Base-by-base conservation (phyloP, 2,888 invertebrate genomes). In the Amphipoea lucens region DNA sequence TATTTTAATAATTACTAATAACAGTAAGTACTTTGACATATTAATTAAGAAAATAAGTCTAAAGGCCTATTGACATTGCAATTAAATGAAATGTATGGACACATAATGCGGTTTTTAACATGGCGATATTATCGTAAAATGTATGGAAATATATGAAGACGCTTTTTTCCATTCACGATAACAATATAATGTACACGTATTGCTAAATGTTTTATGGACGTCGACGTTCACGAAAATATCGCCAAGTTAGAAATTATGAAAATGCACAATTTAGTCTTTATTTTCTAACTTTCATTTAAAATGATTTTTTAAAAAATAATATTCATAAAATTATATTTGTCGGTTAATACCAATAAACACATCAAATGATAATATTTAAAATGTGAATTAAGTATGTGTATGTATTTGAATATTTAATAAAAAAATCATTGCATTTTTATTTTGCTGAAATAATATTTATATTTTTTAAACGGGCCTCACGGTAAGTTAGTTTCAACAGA, bases 1-100 rank as follows among this genome's bases (percentile, higher is more conserved):
- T 74, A 87, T 78, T 79, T 65, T 79, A 81, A 72, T 81, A 69
- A 76, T 57, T 75, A 29, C 29, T 83, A 79, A 74, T 69, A 78
- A 74, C 54, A 68, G 74, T 75, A 69, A 81, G 36, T 71, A 75
- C 66, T 78, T 87, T 62, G 51, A 75, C 29, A 69, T 78, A 65
- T 12, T 23, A 81, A 82, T 7, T 71, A 81, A 36, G 23, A 29
- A 81, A 68, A n/a, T 3, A 68, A 76, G 60, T 65, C 57, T 68
- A 78, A 67, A 74, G 67, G 40, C 54, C 60, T 65, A 12, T 71
- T 63, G 17, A 69, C 7, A 54, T 40, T 74, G 62, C 6, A 63
- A 20, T 62, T 6, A 6, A 42, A 42, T 42, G 6, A 60, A 60
- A 71, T n/a, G 23, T 57, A n/a, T 57, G 57, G 40, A 57, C 17